Conservation (phyloP, 1,140 invertebrate species). For the Ooceraea biroi region DNA sequence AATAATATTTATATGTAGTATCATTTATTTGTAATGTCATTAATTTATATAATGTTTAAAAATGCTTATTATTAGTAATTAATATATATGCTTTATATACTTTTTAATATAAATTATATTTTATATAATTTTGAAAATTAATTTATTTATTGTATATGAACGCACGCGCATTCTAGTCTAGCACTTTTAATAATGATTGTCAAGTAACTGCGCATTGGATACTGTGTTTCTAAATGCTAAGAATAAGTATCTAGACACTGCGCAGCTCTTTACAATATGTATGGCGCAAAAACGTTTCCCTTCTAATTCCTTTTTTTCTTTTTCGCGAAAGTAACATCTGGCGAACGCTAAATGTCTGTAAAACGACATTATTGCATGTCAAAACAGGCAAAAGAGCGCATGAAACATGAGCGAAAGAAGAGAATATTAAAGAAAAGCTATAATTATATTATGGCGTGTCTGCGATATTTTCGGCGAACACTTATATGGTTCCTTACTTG, state of each 20-base stretch:
- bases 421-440: not conserved
- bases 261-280: not conserved
- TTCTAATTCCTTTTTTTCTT: not conserved
- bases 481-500: not conserved
- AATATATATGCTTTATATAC: not conserved
- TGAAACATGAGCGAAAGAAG: not conserved
- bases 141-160: not conserved
- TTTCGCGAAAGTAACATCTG: conserved; percentile 25
- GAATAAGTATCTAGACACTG: not conserved
- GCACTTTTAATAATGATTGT: not conserved
- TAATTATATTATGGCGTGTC: conserved; percentile 17
- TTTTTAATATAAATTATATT: not conserved
- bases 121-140: not conserved
- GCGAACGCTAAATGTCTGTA: not conserved
- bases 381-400: not conserved
- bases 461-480: conserved; percentile 35
- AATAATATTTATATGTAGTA: not conserved
- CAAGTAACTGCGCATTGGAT: not conserved
- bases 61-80: not conserved
- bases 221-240: not conserved
- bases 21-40: not conserved
- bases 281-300: not conserved
- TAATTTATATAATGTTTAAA: not conserved
- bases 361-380: conserved; percentile 12
- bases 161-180: no score